phyloP scores from a whole-genome alignment of 2,797 vertebrate genomes.

The Zalophus californianus region DNA sequence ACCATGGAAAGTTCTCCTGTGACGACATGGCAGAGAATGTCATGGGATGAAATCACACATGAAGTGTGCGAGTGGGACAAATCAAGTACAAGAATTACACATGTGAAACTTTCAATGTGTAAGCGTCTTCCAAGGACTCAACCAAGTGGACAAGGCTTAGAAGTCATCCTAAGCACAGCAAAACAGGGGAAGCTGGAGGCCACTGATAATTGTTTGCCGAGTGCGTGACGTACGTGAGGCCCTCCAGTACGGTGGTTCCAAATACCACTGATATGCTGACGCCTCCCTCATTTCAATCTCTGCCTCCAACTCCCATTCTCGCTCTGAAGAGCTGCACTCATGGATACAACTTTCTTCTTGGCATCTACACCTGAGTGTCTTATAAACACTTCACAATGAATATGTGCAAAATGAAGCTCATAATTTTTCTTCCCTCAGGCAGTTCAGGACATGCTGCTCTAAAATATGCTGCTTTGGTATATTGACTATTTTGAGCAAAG shows the following conservation, averaged over 20 bases:
- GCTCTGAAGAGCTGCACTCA: neutral
- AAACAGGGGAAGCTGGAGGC: neutral
- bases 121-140: neutral
- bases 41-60: neutral
- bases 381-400: neutral
- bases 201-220: neutral
- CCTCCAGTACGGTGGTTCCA: neutral
- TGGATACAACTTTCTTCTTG: neutral
- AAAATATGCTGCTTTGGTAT: neutral
- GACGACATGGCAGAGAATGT: neutral
- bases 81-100: neutral
- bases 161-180: neutral
- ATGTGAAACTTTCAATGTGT: neutral
- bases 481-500: neutral
- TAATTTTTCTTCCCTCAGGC: neutral
- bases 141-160: neutral
- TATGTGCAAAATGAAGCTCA: neutral
- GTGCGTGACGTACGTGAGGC: fast-evolving
- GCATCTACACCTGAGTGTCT: neutral
- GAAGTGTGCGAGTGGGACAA: neutral
- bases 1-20: neutral
- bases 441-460: neutral
- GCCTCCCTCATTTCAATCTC: neutral
- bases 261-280: neutral
- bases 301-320: neutral